Percentiles rank a stretch among this genome's conserved stretches.
Evolutionary conservation across 2,113 vertebrate species (phyloP).

Genomic region (Odobenus rosmarus): DNA sequence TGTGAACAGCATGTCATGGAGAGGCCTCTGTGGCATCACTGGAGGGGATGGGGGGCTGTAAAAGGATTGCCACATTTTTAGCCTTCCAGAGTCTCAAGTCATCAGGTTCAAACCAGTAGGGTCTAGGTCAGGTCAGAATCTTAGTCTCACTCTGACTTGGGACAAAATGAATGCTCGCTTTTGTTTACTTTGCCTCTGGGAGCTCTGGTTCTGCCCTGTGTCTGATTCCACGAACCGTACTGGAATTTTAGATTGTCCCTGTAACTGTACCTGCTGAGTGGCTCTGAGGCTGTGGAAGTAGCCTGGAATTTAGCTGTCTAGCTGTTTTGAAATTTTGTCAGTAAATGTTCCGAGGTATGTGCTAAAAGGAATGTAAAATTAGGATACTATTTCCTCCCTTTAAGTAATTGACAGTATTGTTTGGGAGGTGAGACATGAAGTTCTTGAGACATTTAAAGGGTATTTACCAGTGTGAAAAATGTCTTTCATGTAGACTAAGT

Average conservation of each 20-base stretch:
- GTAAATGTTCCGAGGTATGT: neutral
- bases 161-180: neutral
- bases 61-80: neutral
- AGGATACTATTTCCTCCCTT: neutral
- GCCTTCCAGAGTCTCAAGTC: neutral
- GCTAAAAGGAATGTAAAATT: neutral
- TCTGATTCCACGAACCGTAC: neutral
- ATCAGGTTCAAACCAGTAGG: neutral
- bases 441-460: slow-evolving; percentile 22
- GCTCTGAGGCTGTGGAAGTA: neutral
- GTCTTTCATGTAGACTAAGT: neutral
- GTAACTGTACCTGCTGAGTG: neutral
- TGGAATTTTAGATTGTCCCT: neutral
- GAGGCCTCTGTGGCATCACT: neutral
- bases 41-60: neutral
- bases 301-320: neutral
- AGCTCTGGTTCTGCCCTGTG: neutral
- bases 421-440: neutral
- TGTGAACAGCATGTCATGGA: neutral
- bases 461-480: slow-evolving; percentile 35
- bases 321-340: neutral
- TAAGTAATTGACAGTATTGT: neutral
- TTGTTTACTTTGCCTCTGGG: neutral
- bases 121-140: neutral
- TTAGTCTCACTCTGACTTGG: neutral